Evolutionary conservation across 2,113 vertebrate genomes (phyloP), one percentile per base, ranked within the genome.

Genomic region (Loxodonta africana): DNA sequence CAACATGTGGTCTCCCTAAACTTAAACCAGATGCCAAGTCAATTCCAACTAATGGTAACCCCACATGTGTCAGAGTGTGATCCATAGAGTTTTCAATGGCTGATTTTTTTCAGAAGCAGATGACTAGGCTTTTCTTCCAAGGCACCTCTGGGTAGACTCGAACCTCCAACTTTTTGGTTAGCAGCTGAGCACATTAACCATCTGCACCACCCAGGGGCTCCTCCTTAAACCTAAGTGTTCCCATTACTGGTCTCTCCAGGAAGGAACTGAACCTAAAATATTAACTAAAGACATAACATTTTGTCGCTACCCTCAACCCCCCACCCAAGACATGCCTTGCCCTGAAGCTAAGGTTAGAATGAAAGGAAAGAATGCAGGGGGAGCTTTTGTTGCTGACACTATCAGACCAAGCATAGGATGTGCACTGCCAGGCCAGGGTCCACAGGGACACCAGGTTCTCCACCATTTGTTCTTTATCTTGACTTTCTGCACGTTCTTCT

Each of bases 381-480:
- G 76, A 28, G 3, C 5, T 63, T 57, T 88, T 46, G 71, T 33
- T 8, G 12, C 41, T 9, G 80, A 37, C 1, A 4, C 44, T 30
- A 8, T 21, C 82, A 81, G 33, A 88, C n/a, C 12, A 1, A 21
- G 26, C 33, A 12, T 51, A 48, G 48, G 46, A 77, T 3, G 30
- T 20, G 21, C 30, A n/a, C 33, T 20, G 63, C 33, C 25, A 1
- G 30, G 28, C 78, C 23, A 18, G 17, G 11, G 48, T 83, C 0
- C 1, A 30, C 62, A n/a, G 83, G 48, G 46, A 82, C 83, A 21
- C 86, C 8, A 53, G 67, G 67, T 74, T 93, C 92, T 57, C 23
- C 48, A 84, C 95, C 53, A 11, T 96, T 98, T 97, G 91, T 94
- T 96, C 96, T 97, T 98, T 97, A 93, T 98, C 96, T 97, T 94